phyloP scores from a whole-genome alignment of 2,888 invertebrate genomes.

The Crioceris asparagi region DNA sequence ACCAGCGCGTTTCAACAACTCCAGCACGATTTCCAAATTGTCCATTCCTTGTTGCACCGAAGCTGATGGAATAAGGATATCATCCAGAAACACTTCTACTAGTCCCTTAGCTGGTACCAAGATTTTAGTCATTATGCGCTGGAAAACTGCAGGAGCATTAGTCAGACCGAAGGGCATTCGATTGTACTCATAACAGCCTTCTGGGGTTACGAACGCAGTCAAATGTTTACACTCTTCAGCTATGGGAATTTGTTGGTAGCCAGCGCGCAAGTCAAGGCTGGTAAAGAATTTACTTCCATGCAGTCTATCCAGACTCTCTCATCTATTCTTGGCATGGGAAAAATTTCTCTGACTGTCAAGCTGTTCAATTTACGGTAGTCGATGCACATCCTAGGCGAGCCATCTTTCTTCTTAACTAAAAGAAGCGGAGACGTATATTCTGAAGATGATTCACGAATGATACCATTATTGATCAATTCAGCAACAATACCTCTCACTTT shows the following conservation, averaged over 20 bases:
- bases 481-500: slow-evolving; percentile 7
- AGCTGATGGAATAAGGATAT: no score
- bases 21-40: no score
- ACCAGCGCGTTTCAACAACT: no score
- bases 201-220: slow-evolving; percentile 16
- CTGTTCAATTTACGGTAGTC: slow-evolving; percentile 1
- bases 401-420: slow-evolving; percentile 18
- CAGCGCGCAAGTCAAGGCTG: slow-evolving; percentile 15
- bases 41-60: no score
- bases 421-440: slow-evolving; percentile 10
- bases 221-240: slow-evolving; percentile 12
- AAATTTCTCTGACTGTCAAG: neutral
- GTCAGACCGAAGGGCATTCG: slow-evolving; percentile 16
- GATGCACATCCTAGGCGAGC: neutral
- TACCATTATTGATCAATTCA: slow-evolving; percentile 7
- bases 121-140: no score
- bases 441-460: slow-evolving; percentile 10
- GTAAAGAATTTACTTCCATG: slow-evolving; percentile 15
- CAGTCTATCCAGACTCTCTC: slow-evolving; percentile 14
- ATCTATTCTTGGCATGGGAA: slow-evolving; percentile 7
- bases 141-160: no score
- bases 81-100: no score
- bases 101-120: no score
- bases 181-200: slow-evolving; percentile 15
- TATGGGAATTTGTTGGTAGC: slow-evolving; percentile 16